Evolutionary conservation across 2,888 invertebrate genomes (phyloP).

Genomic region (Anoncus sp.): DNA sequence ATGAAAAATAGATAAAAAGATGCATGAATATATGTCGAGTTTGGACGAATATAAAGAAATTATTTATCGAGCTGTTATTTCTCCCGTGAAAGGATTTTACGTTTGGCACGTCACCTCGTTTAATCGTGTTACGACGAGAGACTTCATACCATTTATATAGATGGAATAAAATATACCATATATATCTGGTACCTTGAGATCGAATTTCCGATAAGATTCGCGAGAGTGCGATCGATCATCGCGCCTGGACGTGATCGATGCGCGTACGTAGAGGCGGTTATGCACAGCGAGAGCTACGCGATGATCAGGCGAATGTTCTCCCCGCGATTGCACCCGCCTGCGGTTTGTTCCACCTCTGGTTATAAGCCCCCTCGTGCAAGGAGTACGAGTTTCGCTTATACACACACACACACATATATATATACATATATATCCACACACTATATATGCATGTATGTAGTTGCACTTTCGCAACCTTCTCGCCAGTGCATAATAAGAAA

Average conservation of each 20-base stretch:
- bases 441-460: too few species aligned
- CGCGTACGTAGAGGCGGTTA: conserved; percentile 62
- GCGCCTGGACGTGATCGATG: conserved; percentile 74
- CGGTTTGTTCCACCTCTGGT: conserved; percentile 40
- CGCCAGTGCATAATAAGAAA: conserved; percentile 31
- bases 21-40: conserved; percentile 5
- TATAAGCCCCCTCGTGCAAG: conserved; percentile 26
- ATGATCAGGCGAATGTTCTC: conserved; percentile 49
- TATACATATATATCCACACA: conserved; percentile 29
- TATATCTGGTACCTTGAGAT: conserved; percentile 64
- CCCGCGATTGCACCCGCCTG: conserved; percentile 42
- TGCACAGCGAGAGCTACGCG: conserved; percentile 49
- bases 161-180: too few species aligned
- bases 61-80: conserved; percentile 56
- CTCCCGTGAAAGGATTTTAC: conserved; percentile 13
- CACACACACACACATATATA: conserved; percentile 32
- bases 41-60: conserved; percentile 58
- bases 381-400: conserved; percentile 24
- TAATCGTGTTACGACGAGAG: conserved; percentile 50
- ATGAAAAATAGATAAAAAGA: conserved; percentile 34
- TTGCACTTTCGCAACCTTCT: conserved; percentile 41
- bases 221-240: conserved; percentile 75
- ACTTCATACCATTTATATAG: conserved; percentile 18
- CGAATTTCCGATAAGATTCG: conserved; percentile 74
- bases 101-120: conserved; percentile 54